Percentiles rank a stretch among this genome's conserved stretches.
Conservation (phyloP, 2,113 vertebrate genomes). For the Sinocyclocheilus rhinocerous region DNA sequence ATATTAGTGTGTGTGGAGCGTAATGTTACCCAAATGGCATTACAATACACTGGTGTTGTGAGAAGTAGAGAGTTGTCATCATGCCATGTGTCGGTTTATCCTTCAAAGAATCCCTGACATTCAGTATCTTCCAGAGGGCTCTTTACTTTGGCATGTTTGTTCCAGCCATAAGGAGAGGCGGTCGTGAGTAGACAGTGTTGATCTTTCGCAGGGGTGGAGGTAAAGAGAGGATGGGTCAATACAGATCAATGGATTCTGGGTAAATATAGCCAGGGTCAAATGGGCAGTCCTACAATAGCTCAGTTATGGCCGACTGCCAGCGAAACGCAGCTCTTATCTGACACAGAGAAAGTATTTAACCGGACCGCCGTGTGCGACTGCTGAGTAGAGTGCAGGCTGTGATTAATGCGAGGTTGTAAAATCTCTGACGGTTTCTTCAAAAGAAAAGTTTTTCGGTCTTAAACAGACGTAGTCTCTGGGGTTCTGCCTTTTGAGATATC, state of each 20-base stretch:
- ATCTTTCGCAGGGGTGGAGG: conserved; percentile 52
- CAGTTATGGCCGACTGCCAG: conserved; percentile 23
- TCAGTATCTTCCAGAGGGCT: conserved; percentile 23
- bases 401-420: conserved; percentile 30
- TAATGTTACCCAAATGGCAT: conserved; percentile 61
- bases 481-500: conserved; percentile 46
- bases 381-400: conserved; percentile 53
- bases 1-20: not conserved
- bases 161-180: conserved; percentile 39
- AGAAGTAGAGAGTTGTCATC: not conserved
- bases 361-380: conserved; percentile 51
- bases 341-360: conserved; percentile 65
- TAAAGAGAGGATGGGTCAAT: conserved; percentile 38
- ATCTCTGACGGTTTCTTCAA: not conserved
- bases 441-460: not conserved
- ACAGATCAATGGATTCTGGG: conserved; percentile 53
- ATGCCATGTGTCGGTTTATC: not conserved
- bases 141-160: not conserved
- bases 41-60: conserved; percentile 24
- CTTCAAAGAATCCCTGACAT: conserved; percentile 12
- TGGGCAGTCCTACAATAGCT: conserved; percentile 47
- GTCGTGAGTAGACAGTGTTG: conserved; percentile 47
- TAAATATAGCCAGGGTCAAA: conserved; percentile 63
- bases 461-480: conserved; percentile 23
- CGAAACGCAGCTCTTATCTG: conserved; percentile 68